Conservation (phyloP, 2,888 invertebrate genomes). For the Ectemnius cavifrons region DNA sequence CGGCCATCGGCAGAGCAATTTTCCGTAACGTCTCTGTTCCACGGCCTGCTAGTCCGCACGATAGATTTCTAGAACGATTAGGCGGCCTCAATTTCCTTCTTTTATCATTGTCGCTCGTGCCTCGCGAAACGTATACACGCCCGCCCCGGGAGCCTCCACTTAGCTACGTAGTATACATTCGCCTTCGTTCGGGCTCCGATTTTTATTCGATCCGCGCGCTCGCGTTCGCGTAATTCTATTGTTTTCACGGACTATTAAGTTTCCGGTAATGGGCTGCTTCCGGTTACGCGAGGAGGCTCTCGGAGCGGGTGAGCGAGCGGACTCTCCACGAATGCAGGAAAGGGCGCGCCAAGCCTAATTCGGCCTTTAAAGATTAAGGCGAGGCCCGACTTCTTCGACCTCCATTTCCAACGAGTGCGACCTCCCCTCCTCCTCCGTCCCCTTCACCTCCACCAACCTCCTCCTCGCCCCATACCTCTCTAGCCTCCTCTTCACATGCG, state of each 20-base stretch:
- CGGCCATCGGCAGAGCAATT: constrained; percentile 45
- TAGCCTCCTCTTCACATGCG: constrained; percentile 15
- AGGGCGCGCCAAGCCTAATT: constrained; percentile 76
- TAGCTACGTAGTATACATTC: constrained; percentile 2
- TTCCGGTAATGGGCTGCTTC: constrained; percentile 75
- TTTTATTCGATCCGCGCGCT: constrained; percentile 73
- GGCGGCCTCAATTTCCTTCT: constrained; percentile 58
- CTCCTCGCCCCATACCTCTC: constrained; percentile 19
- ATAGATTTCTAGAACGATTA: constrained; percentile 63
- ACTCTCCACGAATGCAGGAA: constrained; percentile 77
- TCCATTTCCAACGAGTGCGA: constrained; percentile 48
- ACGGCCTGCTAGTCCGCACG: constrained; percentile 15
- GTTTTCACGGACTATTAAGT: constrained; percentile 79
- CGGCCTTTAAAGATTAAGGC: constrained; percentile 76
- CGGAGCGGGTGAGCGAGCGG: constrained; percentile 42
- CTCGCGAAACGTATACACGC: background rate
- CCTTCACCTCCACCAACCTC: constrained; percentile 2
- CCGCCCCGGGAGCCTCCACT: too few relatives aligned
- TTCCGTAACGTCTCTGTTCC: constrained; percentile 56
- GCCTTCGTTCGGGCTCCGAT: constrained; percentile 52
- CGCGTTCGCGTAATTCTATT: constrained; percentile 74
- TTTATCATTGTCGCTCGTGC: constrained; percentile 17
- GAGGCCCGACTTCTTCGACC: constrained; percentile 62
- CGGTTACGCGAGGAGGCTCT: constrained; percentile 60
- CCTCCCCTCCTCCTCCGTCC: constrained; percentile 39